Evolutionary conservation across 2,113 vertebrate species (phyloP).

Genomic region (Carassius auratus): DNA sequence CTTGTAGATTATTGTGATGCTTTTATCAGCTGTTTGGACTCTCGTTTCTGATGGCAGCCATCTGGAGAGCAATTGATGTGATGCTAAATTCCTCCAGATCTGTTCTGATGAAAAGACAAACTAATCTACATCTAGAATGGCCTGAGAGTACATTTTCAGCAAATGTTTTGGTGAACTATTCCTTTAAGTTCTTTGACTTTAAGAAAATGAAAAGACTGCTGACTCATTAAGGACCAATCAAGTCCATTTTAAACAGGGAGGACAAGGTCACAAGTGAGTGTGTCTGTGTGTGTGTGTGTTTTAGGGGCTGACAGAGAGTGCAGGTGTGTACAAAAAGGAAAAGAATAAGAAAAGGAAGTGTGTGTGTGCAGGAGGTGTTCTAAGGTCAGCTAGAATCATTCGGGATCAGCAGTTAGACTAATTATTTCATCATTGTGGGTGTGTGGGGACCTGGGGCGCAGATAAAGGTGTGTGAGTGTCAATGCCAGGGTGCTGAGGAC

Average conservation of each 20-base stretch:
- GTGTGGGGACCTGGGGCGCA: conserved; percentile 30
- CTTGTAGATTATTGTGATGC: too few relatives aligned
- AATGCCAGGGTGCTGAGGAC: conserved; percentile 15
- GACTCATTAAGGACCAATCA: conserved; percentile 14
- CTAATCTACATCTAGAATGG: neutral
- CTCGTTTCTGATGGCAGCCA: neutral
- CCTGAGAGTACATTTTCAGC: neutral
- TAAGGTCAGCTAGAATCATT: conserved; percentile 39
- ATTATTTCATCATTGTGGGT: conserved; percentile 39
- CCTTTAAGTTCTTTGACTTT: neutral
- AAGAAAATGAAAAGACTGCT: neutral
- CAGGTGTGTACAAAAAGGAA: conserved; percentile 12
- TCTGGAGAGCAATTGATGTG: neutral
- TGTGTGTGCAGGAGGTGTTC: conserved; percentile 25
- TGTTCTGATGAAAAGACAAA: neutral
- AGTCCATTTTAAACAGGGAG: neutral
- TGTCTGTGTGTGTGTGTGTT: neutral
- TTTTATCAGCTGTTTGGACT: neutral
- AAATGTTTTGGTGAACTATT: neutral
- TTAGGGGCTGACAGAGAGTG: neutral
- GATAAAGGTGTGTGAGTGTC: conserved; percentile 11
- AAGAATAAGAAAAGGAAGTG: neutral
- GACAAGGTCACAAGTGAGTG: conserved; percentile 30
- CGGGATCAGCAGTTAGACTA: conserved; percentile 40
- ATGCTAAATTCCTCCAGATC: neutral